Conservation (phyloP, 2,888 invertebrate species). For the Abscondita cerata region DNA sequence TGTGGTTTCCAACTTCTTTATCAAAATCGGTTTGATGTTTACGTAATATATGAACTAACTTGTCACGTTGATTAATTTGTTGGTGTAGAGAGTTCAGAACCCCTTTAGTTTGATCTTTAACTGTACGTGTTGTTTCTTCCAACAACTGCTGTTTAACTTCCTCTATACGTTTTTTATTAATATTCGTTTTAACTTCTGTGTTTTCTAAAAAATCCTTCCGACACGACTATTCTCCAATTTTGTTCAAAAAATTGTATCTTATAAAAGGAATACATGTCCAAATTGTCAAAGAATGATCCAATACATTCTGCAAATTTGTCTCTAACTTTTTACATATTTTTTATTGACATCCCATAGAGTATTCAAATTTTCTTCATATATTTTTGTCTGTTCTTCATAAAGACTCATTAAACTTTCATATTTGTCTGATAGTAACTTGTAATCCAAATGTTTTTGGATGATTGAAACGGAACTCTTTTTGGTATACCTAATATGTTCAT, state of each 20-base stretch:
- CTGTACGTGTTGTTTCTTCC: neutral
- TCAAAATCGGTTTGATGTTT: neutral
- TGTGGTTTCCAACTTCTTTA: neutral
- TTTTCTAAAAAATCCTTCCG: slow-evolving; percentile 1
- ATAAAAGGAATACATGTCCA: neutral
- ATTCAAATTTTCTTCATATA: neutral
- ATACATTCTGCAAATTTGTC: neutral
- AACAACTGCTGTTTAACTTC: neutral
- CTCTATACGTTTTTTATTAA: neutral
- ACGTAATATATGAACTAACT: slow-evolving; percentile 1
- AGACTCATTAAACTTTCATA: neutral
- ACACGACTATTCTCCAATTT: neutral
- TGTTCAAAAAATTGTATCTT: neutral
- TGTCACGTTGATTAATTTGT: slow-evolving; percentile 3
- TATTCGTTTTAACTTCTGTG: neutral
- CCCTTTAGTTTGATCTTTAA: neutral
- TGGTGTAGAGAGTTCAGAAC: neutral
- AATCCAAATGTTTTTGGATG: too few species aligned
- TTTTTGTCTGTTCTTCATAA: neutral
- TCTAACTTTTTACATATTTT: neutral
- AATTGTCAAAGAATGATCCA: neutral
- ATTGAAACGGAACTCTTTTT: neutral
- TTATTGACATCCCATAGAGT: neutral
- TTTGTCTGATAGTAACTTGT: neutral
- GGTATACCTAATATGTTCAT: neutral